Evolutionary conservation across 2,888 invertebrate genomes (phyloP), one percentile per base, ranked within the genome.

Genomic region (Polia nebulosa): DNA sequence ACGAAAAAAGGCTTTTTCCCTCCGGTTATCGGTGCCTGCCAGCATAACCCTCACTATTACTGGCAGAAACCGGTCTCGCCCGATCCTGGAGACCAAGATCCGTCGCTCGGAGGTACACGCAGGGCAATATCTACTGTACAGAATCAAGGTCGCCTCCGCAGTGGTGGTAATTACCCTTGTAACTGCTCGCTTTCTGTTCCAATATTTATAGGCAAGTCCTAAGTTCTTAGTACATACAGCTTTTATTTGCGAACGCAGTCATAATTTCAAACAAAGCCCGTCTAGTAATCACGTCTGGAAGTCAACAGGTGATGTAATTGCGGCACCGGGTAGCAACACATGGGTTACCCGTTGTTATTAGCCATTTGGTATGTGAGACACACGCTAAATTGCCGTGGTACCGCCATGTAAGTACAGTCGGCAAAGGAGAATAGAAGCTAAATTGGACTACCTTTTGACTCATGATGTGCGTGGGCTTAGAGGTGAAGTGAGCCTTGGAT

Each of bases 281-380:
- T 11, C 53, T 51, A 47, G 57, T 45, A 51, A 17, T 49, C 47
- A 87, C 82, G 86, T 86, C 84, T 84, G 80, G 81, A 83, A 82
- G 85, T 87, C 85, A 87, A 85, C 85, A 84, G 86, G 86, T 87
- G 89, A 88, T 88, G 88, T 90, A 86, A 87, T 82, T 79, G 63
- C 29, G 63, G 66, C 61, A 68, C 69, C 56, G 80, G 80, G 63
- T 81, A 79, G 83, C 78, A 83, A 87, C 82, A 83, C 78, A 82
- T 84, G 60, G 84, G 84, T 82, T 81, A 85, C 79, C 78, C 77
- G 69, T 72, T 80, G 87, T 91, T 91, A 94, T 90, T 87, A 91
- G 90, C 88, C 87, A 88, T 90, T 93, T 88, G 85, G 91, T 94
- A 94, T 94, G 93, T 92, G 80, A 86, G 88, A 85, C 93, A 88